phyloP scores from a whole-genome alignment of 2,888 invertebrate genomes.

The Drosophila ezoana region DNA sequence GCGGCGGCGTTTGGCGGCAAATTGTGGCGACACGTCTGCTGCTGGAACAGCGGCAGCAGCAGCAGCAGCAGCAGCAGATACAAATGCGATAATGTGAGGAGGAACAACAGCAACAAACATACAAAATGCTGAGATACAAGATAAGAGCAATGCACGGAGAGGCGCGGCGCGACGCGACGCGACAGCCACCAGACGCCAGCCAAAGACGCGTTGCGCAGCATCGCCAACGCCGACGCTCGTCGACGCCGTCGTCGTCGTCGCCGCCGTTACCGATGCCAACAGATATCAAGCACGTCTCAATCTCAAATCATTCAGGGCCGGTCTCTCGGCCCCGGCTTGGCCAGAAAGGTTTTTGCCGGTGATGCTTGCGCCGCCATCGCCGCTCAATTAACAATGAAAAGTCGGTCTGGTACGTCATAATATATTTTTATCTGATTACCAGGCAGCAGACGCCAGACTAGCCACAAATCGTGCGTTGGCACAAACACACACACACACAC shows the following conservation, averaged over 20 bases:
- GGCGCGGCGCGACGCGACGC: slow-evolving; percentile 38
- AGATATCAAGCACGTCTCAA: slow-evolving; percentile 74
- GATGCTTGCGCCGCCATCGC: slow-evolving; percentile 49
- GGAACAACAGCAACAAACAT: slow-evolving; percentile 31
- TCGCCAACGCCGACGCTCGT: slow-evolving; percentile 53
- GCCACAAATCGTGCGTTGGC: slow-evolving; percentile 66
- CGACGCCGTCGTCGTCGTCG: slow-evolving; percentile 23
- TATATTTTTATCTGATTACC: slow-evolving; percentile 78
- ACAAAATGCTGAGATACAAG: slow-evolving; percentile 55
- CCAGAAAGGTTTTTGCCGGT: slow-evolving; percentile 57
- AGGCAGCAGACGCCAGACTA: slow-evolving; percentile 44
- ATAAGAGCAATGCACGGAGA: slow-evolving; percentile 62
- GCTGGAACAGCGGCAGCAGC: slow-evolving; percentile 40
- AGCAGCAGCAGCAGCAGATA: slow-evolving; percentile 54
- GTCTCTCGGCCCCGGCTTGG: slow-evolving; percentile 25
- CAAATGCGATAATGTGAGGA: slow-evolving; percentile 54
- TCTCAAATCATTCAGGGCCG: slow-evolving; percentile 60
- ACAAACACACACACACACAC: slow-evolving; percentile 27
- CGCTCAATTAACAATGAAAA: slow-evolving; percentile 75
- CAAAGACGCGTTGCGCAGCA: slow-evolving; percentile 49
- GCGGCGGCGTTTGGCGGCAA: slow-evolving; percentile 77
- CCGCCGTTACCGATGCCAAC: slow-evolving; percentile 54
- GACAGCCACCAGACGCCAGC: slow-evolving; percentile 65
- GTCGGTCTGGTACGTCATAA: slow-evolving; percentile 75
- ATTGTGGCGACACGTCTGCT: slow-evolving; percentile 83